phyloP scores from a whole-genome alignment of 2,113 vertebrate genomes.

The Leucoraja erinaceus region DNA sequence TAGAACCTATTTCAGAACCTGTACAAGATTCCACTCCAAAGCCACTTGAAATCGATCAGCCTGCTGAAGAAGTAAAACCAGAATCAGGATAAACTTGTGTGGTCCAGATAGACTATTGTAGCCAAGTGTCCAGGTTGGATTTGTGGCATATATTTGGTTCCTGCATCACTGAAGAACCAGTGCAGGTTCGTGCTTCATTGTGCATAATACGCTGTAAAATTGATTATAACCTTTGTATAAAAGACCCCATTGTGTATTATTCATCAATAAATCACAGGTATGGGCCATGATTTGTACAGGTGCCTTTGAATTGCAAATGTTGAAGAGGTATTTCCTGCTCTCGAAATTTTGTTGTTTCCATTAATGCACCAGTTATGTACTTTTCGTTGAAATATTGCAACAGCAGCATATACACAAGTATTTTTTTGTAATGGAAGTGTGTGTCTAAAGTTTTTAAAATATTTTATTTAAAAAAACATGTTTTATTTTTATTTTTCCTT shows the following conservation, averaged over 20 bases:
- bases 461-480: background rate
- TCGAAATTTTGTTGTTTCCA: background rate
- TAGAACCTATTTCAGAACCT: slow-evolving; percentile 43
- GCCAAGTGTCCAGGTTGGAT: background rate
- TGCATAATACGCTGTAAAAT: background rate
- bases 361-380: background rate
- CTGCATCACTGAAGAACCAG: background rate
- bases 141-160: background rate
- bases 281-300: background rate
- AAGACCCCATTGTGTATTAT: background rate
- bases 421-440: background rate
- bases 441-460: background rate
- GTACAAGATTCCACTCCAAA: background rate
- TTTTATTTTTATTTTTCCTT: background rate
- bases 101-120: background rate
- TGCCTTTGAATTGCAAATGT: background rate
- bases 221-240: slow-evolving; percentile 2
- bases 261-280: background rate
- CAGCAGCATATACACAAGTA: too few relatives aligned
- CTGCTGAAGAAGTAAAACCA: slow-evolving; percentile 23
- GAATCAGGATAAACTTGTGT: background rate
- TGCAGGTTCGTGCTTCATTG: background rate
- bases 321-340: background rate
- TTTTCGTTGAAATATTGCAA: background rate
- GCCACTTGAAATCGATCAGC: background rate